These are phyloP conservation scores for Stomatorhinus walkeri DNA, from an alignment of 2,797 vertebrate species.

Conservation along the genomic window DNA sequence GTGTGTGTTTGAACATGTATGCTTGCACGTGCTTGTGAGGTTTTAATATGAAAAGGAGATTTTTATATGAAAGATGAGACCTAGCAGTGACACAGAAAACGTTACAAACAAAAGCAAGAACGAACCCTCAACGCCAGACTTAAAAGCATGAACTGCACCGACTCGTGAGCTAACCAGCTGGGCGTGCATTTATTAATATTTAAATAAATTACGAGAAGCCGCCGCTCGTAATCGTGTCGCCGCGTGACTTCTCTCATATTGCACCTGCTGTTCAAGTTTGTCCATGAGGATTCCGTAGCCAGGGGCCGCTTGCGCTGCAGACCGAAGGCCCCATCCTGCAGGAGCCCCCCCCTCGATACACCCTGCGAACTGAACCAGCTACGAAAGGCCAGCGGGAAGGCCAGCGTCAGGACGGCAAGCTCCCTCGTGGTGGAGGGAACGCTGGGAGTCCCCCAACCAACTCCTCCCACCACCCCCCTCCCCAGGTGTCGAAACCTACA, in stretches of 20 bases:
- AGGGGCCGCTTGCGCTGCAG: neutral
- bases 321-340: neutral
- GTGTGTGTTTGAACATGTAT: neutral
- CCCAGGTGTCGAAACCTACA: neutral
- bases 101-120: neutral
- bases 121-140: neutral
- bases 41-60: slow-evolving; percentile 15
- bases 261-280: slow-evolving; percentile 30
- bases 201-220: slow-evolving; percentile 24
- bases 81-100: slow-evolving; percentile 9
- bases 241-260: slow-evolving; percentile 25
- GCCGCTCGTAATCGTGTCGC: slow-evolving; percentile 16
- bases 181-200: slow-evolving; percentile 18
- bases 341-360: neutral
- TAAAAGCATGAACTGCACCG: neutral
- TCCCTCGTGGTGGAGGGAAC: neutral
- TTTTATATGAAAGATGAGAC: slow-evolving; percentile 17
- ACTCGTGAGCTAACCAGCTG: slow-evolving; percentile 1
- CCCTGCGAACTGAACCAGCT: neutral
- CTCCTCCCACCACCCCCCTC: neutral
- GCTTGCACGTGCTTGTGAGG: neutral
- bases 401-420: neutral
- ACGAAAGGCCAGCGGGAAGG: neutral
- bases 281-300: slow-evolving; percentile 1
- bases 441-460: neutral